phyloP scores from a whole-genome alignment of 2,113 vertebrate genomes.

The Progne subis region DNA sequence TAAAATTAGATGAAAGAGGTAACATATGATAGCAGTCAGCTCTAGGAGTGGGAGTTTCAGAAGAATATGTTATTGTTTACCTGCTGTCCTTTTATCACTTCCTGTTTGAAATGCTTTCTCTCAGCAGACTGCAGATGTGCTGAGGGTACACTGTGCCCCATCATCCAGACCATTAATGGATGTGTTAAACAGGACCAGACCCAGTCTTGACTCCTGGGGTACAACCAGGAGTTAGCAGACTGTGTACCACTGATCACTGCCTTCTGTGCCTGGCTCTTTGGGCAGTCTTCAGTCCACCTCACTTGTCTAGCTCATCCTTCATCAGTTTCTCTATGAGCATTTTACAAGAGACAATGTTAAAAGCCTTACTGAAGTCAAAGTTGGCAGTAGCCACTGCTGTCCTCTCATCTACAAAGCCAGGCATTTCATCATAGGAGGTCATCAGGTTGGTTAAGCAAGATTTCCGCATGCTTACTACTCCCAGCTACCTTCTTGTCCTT shows the following conservation, averaged over 20 bases:
- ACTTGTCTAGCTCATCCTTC: neutral
- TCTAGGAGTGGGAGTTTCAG: neutral
- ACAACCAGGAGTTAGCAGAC: neutral
- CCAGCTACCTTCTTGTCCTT: neutral
- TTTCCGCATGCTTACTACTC: neutral
- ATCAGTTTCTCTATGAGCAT: neutral
- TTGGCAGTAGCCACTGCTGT: neutral
- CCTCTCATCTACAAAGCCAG: neutral
- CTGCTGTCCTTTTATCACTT: neutral
- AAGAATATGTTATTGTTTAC: neutral
- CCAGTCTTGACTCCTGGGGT: neutral
- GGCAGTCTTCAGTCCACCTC: neutral
- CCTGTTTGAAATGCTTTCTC: neutral
- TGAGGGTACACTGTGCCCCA: neutral
- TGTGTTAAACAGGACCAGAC: neutral
- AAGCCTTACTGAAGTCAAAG: neutral
- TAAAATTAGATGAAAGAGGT: constrained; percentile 20
- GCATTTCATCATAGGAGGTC: neutral
- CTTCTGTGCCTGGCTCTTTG: neutral
- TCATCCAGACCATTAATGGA: neutral
- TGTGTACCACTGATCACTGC: neutral
- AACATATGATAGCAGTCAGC: neutral
- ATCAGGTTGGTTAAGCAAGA: neutral
- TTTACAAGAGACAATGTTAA: neutral
- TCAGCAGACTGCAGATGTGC: neutral